phyloP scores from a whole-genome alignment of 2,888 invertebrate genomes.

The Dendrolimus houi region DNA sequence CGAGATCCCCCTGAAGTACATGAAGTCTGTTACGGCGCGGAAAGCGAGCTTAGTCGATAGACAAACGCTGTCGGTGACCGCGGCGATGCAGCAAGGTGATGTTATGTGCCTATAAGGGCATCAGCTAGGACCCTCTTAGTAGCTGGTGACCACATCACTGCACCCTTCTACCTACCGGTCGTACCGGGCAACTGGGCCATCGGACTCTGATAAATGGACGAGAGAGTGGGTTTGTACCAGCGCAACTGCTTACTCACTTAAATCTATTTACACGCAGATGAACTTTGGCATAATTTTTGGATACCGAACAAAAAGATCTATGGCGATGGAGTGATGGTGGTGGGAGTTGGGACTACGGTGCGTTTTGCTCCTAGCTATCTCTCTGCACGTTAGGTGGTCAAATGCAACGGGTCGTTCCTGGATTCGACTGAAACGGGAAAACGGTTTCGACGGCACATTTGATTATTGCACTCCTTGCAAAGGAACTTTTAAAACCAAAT shows the following conservation, averaged over 20 bases:
- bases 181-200: neutral
- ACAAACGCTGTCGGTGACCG: no score
- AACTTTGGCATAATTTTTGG: slow-evolving; percentile 1
- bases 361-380: slow-evolving; percentile 10
- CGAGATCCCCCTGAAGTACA: no score
- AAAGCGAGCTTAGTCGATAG: no score
- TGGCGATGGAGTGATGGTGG: slow-evolving; percentile 12
- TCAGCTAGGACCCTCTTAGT: neutral
- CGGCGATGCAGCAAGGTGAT: neutral
- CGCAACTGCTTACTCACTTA: slow-evolving; percentile 10
- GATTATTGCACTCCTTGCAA: no score
- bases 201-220: neutral
- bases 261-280: slow-evolving; percentile 14
- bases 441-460: slow-evolving; percentile 4
- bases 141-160: neutral
- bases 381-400: slow-evolving; percentile 16
- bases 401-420: slow-evolving; percentile 15
- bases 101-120: slow-evolving; percentile 2
- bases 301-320: slow-evolving; percentile 5
- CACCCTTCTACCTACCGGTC: slow-evolving; percentile 1
- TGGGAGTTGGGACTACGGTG: slow-evolving; percentile 8
- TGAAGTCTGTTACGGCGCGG: no score
- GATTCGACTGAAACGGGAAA: slow-evolving; percentile 11
- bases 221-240: slow-evolving; percentile 7
- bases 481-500: no score